phyloP scores from a whole-genome alignment of 2,888 invertebrate genomes.

The Agonopterix subpropinquella region DNA sequence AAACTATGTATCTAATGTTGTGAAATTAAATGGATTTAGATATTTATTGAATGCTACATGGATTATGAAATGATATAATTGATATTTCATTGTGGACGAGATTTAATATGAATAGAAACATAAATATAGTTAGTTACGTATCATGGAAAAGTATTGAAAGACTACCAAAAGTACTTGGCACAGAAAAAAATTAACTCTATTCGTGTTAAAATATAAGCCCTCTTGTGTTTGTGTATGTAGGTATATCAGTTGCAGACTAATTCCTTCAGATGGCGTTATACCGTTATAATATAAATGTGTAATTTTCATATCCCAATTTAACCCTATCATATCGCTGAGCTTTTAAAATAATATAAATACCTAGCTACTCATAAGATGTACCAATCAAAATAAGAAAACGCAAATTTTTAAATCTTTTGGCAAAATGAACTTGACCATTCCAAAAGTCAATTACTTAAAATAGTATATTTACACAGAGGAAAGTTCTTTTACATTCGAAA shows the following conservation, averaged over 20 bases:
- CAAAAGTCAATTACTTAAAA: conserved; percentile 58
- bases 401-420: conserved; percentile 23
- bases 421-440: conserved; percentile 43
- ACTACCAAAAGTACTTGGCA: too few relatives aligned
- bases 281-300: background rate
- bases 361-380: conserved; percentile 5
- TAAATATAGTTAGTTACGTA: too few relatives aligned
- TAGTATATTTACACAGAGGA: conserved; percentile 36
- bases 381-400: conserved; percentile 10
- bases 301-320: conserved; percentile 2
- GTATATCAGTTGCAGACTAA: too few relatives aligned
- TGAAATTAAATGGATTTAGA: background rate
- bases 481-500: conserved; percentile 10
- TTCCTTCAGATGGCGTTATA: too few relatives aligned
- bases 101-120: too few relatives aligned
- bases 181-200: too few relatives aligned
- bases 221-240: too few relatives aligned
- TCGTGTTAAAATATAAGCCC: too few relatives aligned
- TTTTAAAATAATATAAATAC: conserved; percentile 7
- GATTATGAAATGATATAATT: too few relatives aligned
- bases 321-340: conserved; percentile 10
- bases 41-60: background rate
- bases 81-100: too few relatives aligned
- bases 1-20: background rate
- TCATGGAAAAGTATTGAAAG: too few relatives aligned